Evolutionary conservation across 2,113 vertebrate genomes (phyloP).

Genomic region (Sebastes fasciatus): DNA sequence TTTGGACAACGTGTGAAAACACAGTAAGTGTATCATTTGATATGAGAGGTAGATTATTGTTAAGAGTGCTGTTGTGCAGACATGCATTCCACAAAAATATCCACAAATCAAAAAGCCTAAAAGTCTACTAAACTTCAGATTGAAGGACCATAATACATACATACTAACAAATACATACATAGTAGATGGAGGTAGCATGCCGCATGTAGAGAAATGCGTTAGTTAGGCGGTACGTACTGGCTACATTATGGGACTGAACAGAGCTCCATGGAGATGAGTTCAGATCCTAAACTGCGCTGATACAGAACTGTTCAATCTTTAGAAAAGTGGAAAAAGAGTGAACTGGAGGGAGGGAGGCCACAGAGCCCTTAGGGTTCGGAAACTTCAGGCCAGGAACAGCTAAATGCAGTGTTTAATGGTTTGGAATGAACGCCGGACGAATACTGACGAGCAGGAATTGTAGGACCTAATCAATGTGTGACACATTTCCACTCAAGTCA

Average conservation of each 20-base stretch:
- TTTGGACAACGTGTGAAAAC: too few relatives aligned
- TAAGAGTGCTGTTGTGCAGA: not conserved
- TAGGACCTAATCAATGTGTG: slow-evolving; percentile 56
- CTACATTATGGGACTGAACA: not conserved
- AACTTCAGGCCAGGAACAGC: slow-evolving; percentile 53
- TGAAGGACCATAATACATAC: not conserved
- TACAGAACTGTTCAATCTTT: slow-evolving; percentile 26
- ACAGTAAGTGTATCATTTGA: not conserved
- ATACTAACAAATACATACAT: too few relatives aligned
- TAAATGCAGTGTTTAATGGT: slow-evolving; percentile 75
- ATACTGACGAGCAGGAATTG: slow-evolving; percentile 60
- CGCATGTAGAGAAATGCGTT: too few relatives aligned
- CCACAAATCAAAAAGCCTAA: not conserved
- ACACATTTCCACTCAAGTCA: slow-evolving; percentile 44
- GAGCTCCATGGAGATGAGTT: slow-evolving; percentile 10
- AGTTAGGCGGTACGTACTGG: not conserved
- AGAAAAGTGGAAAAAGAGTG: slow-evolving; percentile 49
- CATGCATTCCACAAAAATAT: not conserved
- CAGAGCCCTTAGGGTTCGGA: slow-evolving; percentile 60
- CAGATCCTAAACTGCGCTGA: slow-evolving; percentile 12
- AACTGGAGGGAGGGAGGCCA: slow-evolving; percentile 14
- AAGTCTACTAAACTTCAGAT: not conserved
- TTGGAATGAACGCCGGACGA: slow-evolving; percentile 62
- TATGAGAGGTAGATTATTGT: not conserved
- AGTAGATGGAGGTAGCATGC: not conserved